phyloP scores from a whole-genome alignment of 2,888 invertebrate genomes.

The Synanthedon vespiformis region DNA sequence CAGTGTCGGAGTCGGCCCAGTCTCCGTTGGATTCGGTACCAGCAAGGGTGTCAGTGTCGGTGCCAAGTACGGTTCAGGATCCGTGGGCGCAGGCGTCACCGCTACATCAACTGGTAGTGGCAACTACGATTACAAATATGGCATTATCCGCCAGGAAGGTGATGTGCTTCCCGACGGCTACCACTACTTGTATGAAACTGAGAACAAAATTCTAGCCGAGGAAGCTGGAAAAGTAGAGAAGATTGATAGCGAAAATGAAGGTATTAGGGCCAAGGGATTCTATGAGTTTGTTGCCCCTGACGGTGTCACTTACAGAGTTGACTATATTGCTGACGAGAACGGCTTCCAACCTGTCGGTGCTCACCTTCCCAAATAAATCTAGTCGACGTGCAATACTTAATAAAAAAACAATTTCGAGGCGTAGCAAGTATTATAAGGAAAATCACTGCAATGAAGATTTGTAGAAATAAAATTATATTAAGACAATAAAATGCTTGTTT shows the following conservation, averaged over 20 bases:
- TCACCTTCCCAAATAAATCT: conserved; percentile 39
- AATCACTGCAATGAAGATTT: not conserved
- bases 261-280: conserved; percentile 49
- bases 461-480: not conserved
- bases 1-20: conserved; percentile 1
- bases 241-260: conserved; percentile 33
- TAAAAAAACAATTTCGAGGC: not conserved
- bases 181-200: conserved; percentile 62
- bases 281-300: conserved; percentile 55
- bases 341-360: conserved; percentile 46
- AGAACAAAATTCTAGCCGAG: conserved; percentile 59
- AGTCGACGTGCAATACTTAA: conserved; percentile 9
- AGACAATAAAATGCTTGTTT: not conserved
- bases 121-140: conserved; percentile 47
- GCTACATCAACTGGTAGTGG: conserved; percentile 9
- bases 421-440: not conserved
- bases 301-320: conserved; percentile 57
- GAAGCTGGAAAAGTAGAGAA: conserved; percentile 50
- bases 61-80: not conserved
- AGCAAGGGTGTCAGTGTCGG: not conserved
- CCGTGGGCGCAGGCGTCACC: conserved; percentile 3
- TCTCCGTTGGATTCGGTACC: conserved; percentile 2
- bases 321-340: conserved; percentile 60
- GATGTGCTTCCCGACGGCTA: conserved; percentile 47
- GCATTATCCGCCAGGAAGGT: conserved; percentile 52